These are phyloP conservation scores for Ormyrus rosae DNA, from an alignment of 2,888 invertebrate species.

Conservation along the genomic window DNA sequence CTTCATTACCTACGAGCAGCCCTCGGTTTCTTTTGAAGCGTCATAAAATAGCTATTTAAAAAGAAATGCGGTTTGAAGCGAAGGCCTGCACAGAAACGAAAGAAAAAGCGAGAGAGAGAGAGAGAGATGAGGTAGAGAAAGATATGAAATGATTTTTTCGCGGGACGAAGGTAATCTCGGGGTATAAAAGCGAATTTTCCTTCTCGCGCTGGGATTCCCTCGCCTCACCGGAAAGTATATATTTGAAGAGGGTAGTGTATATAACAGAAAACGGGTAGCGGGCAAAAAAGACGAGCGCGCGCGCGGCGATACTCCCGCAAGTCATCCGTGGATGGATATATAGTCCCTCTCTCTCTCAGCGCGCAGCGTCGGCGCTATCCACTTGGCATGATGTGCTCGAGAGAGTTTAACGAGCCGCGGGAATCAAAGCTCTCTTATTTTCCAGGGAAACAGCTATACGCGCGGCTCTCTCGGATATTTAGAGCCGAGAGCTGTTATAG, in stretches of 20 bases:
- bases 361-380: constrained; percentile 42
- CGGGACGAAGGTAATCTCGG: constrained; percentile 14
- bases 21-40: too few relatives aligned
- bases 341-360: not conserved
- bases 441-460: not conserved
- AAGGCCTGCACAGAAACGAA: not conserved
- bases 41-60: not conserved
- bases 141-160: constrained; percentile 21
- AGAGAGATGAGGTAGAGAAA: not conserved
- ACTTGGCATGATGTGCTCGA: constrained; percentile 58
- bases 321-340: constrained; percentile 17
- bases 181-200: constrained; percentile 7
- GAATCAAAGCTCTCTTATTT: constrained; percentile 58
- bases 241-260: not conserved
- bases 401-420: constrained; percentile 62
- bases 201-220: not conserved
- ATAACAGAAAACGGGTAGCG: not conserved
- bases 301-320: constrained; percentile 13
- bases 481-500: too few relatives aligned
- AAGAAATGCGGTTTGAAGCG: not conserved
- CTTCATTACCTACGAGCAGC: too few relatives aligned
- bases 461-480: too few relatives aligned
- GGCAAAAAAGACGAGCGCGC: not conserved
- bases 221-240: not conserved
- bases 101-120: too few relatives aligned